phyloP scores from a whole-genome alignment of 1,140 invertebrate genomes.

The Amyelois transitella region DNA sequence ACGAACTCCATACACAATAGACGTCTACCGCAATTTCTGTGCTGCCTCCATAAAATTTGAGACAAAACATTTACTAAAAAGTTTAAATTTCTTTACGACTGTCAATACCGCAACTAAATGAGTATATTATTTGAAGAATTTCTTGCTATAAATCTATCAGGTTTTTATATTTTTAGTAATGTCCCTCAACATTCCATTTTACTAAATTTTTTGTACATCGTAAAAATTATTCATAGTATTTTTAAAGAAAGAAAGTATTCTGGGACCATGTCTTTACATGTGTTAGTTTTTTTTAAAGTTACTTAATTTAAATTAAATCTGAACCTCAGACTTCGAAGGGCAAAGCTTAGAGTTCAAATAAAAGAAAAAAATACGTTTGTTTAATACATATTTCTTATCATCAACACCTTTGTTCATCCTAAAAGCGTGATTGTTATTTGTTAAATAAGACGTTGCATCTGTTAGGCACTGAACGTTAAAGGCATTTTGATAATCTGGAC shows the following conservation, averaged over 20 bases:
- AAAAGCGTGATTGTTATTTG: conserved; percentile 54
- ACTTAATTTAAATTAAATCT: too few relatives aligned
- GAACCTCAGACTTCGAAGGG: too few relatives aligned
- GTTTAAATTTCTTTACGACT: conserved; percentile 37
- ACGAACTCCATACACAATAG: conserved; percentile 35
- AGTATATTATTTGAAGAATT: conserved; percentile 4
- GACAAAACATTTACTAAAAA: conserved; percentile 41
- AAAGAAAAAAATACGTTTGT: neutral
- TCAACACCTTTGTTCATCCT: conserved; percentile 22
- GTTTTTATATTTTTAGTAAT: neutral
- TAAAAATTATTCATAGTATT: too few relatives aligned
- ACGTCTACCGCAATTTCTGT: conserved; percentile 50
- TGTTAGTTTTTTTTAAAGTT: too few relatives aligned
- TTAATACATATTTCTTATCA: conserved; percentile 8
- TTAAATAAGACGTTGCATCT: conserved; percentile 57
- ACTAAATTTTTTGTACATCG: too few relatives aligned
- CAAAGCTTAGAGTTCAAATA: too few relatives aligned
- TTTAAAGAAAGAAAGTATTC: too few relatives aligned
- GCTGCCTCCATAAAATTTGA: conserved; percentile 50
- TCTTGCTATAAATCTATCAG: neutral
- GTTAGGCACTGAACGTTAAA: conserved; percentile 43
- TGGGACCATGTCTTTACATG: too few relatives aligned
- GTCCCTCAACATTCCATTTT: too few relatives aligned
- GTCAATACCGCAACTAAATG: conserved; percentile 54
- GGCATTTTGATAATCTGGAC: conserved; percentile 55